phyloP scores from a whole-genome alignment of 2,113 vertebrate species.

The Rhinolophus sinicus region DNA sequence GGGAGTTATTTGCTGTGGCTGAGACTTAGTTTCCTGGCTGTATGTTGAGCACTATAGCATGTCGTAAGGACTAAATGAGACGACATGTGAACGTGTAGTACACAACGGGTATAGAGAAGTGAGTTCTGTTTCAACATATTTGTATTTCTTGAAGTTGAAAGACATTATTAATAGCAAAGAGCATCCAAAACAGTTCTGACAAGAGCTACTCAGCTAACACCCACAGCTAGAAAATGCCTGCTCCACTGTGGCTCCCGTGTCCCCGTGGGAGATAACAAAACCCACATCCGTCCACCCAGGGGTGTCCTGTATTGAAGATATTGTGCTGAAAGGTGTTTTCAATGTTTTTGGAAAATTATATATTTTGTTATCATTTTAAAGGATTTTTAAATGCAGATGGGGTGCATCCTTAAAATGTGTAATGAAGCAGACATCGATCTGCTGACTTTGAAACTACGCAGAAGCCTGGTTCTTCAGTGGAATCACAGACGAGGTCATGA shows the following conservation, averaged over 20 bases:
- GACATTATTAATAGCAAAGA: neutral
- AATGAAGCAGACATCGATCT: neutral
- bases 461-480: conserved; percentile 45
- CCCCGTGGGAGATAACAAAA: neutral
- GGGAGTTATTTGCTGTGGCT: neutral
- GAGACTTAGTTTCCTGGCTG: neutral
- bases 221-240: neutral
- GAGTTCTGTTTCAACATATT: neutral
- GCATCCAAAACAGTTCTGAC: neutral
- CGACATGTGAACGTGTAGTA: neutral
- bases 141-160: conserved; percentile 35
- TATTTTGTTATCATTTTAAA: conserved; percentile 3
- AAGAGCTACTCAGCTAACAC: neutral
- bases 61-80: neutral
- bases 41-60: neutral
- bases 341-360: neutral
- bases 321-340: neutral
- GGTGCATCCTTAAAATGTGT: neutral
- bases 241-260: neutral
- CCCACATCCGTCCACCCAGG: neutral
- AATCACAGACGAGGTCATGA: neutral
- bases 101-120: neutral
- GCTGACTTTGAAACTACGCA: neutral
- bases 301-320: neutral
- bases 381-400: neutral